Base-by-base conservation (phyloP, 2,797 vertebrate genomes). In the Graptemys geographica region DNA sequence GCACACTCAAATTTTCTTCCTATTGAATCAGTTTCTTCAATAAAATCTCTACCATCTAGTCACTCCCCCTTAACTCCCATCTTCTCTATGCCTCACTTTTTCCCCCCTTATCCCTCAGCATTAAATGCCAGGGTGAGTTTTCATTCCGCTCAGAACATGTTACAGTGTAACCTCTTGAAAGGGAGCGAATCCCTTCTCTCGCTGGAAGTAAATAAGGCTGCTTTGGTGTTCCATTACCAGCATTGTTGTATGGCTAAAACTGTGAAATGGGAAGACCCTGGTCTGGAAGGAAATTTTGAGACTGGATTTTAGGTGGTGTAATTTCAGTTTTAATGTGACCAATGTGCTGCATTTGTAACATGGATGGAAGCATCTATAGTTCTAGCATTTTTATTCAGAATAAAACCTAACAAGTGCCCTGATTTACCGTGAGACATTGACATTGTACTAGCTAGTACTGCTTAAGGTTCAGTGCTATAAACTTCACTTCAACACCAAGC, bases 21-120 rank as follows among this genome's bases (percentile, higher is more conserved):
- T 97, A 94, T 95, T 95, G 96, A 97, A 95, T 95, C 96, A 90
- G 92, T 95, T n/a, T 0, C 94, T 96, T 95, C 90, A 92, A 96
- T 94, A 94, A 97, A 93, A 94, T 81, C 95, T 96, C 92, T 90
- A 5, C 92, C 93, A 94, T 94, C 84, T 74, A 93, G 92, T 97
- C 94, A 94, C 92, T 95, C 51, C 89, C 94, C 92, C 87, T 94
- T 0, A 37, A 91, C 79, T 95, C 96, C 94, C 83, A 95, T 94
- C 81, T 87, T 91, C 57, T 88, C 79, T 93, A 8, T 16, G 27
- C 27, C 44, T 78, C 27, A 31, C 12, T 94, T 92, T 81, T 86
- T 83, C 91, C 86, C 21, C 65, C 19, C 8, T 65, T 23, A 12
- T 16, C 1, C 1, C 80, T 79, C 57, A 18, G 51, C 90, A 89